Base-by-base conservation (phyloP, 2,888 invertebrate genomes). In the Cheiracanthium punctorium region DNA sequence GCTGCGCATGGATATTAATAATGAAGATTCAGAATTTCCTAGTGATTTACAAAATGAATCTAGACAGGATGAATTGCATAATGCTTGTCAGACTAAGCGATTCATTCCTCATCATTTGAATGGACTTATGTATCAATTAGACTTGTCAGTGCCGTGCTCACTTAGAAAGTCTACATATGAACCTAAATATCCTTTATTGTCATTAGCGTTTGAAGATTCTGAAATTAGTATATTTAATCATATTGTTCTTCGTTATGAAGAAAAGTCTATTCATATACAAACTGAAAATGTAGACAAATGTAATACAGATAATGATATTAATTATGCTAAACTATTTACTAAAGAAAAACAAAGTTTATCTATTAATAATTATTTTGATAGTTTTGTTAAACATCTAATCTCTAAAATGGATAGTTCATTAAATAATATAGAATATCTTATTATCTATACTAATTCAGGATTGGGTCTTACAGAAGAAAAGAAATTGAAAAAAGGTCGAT, bases 101-200 rank as follows among this genome's bases (percentile, higher is more conserved):
- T n/a, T 8, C 20, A 64, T 64, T 69, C 69, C 69, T 69, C 69
- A 69, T 69, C 69, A 69, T 30, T 32, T 69, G 69, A 69, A 32
- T 69, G 33, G 17, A 69, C 69, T 69, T 32, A 69, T 69, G 69
- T 69, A 69, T 69, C 69, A 69, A 17, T 69, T 69, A 69, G 69
- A 69, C 69, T 69, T 69, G n/a, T 69, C 69, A n/a, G 69, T 32
- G 33, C 69, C 69, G 32, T 77, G 43, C 70, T 77, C 52, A 70
- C 69, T 79, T 79, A 69, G 70, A 79, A 69, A 79, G 52, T 77
- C 69, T 69, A 32, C n/a, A 12, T 77, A 69, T 77, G 69, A 77
- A 32, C 14, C 67, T 77, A 77, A 77, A 77, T 77, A 77, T 32
- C 41, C 77, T 48, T 77, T 12, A 48, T 48, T 77, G 48, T 69